Conservation (phyloP, 35 echinoderm and acorn worm genomes). For the Lytechinus pictus region DNA sequence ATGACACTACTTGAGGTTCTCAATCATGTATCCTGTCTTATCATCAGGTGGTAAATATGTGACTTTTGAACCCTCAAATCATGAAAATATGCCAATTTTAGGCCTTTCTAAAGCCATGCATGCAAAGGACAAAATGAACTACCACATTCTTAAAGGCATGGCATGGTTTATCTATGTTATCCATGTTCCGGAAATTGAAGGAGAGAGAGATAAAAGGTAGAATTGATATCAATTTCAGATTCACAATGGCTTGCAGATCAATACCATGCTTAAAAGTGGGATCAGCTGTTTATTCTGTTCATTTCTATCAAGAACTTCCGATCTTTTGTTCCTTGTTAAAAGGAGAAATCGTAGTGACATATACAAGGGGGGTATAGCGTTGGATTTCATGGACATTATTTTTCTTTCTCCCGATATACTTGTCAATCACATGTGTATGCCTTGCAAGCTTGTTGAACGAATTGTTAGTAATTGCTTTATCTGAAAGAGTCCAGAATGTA, state of each 20-base stretch:
- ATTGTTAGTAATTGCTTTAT: too few relatives aligned
- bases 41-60: constrained; percentile 3
- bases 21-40: constrained; percentile 11
- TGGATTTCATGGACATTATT: too few relatives aligned
- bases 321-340: too few relatives aligned
- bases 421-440: not conserved
- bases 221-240: not conserved
- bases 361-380: too few relatives aligned
- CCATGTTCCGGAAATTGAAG: not conserved
- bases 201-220: not conserved
- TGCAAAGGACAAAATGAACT: not conserved
- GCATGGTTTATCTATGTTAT: not conserved
- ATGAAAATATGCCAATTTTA: not conserved
- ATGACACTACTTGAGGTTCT: not conserved
- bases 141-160: not conserved
- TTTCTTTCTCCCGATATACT: too few relatives aligned
- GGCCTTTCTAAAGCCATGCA: not conserved
- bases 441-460: too few relatives aligned
- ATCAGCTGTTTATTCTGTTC: too few relatives aligned
- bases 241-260: not conserved
- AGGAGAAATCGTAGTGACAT: not conserved
- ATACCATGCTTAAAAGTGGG: too few relatives aligned
- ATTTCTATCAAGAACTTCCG: too few relatives aligned
- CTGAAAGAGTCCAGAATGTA: too few relatives aligned
- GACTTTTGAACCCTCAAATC: not conserved